Evolutionary conservation across 2,113 vertebrate genomes (phyloP).

Genomic region (Orycteropus afer): DNA sequence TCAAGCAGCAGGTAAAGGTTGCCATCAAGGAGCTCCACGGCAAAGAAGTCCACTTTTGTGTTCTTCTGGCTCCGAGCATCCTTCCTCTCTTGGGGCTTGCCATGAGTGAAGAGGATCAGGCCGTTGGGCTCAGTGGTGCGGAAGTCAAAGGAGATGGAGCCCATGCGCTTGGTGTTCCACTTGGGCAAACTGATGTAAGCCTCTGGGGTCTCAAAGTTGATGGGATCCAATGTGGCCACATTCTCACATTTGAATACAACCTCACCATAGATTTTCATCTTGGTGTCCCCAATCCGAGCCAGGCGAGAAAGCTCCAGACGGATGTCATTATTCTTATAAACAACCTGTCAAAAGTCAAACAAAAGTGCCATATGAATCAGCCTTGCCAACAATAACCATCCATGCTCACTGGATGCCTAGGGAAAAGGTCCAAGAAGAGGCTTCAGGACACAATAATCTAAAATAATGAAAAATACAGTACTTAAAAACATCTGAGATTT

Average conservation of each 20-base stretch:
- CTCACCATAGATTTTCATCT: slow-evolving; percentile 98
- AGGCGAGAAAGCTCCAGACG: slow-evolving; percentile 97
- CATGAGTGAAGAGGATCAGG: slow-evolving; percentile 97
- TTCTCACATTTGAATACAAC: slow-evolving; percentile 97
- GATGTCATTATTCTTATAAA: slow-evolving; percentile 99
- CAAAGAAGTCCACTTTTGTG: slow-evolving; percentile 98
- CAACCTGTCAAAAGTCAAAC: slow-evolving; percentile 90
- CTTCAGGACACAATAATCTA: slow-evolving; percentile 12
- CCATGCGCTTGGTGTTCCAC: slow-evolving; percentile 98
- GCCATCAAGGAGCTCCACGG: slow-evolving; percentile 96
- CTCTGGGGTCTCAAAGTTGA: slow-evolving; percentile 97
- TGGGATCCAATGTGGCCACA: slow-evolving; percentile 96
- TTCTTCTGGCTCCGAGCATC: slow-evolving; percentile 94
- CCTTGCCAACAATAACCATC: slow-evolving; percentile 72
- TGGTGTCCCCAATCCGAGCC: slow-evolving; percentile 96
- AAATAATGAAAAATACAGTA: slow-evolving; percentile 4
- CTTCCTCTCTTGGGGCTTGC: slow-evolving; percentile 94
- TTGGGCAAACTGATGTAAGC: slow-evolving; percentile 96
- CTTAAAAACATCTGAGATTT: background rate
- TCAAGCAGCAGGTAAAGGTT: slow-evolving; percentile 96
- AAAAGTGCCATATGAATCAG: slow-evolving; percentile 83
- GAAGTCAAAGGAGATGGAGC: slow-evolving; percentile 98
- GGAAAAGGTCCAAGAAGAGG: slow-evolving; percentile 67
- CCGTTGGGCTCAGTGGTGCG: slow-evolving; percentile 97
- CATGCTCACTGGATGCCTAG: slow-evolving; percentile 67